Base-by-base conservation (phyloP, 2,888 invertebrate genomes). In the Ochropacha duplaris region DNA sequence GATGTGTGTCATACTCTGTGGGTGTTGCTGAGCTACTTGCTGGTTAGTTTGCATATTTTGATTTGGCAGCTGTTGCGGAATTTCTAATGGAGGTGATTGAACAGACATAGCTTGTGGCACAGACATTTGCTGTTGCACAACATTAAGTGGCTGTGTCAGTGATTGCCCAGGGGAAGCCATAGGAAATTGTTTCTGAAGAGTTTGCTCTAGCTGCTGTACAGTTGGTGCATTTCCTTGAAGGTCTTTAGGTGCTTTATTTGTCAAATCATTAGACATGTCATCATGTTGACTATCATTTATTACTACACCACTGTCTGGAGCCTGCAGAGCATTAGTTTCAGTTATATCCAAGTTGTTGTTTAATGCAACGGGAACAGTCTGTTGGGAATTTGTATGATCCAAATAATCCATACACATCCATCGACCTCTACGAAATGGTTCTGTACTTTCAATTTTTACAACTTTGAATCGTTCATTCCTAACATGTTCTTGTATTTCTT, bases 391-490 rank as follows among this genome's bases (percentile, higher is more conserved):
- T 54, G 96, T 96, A 77, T 97, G 97, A 92, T 98, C 98, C 76
- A 97, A 93, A 87, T 97, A 98, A 88, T 98, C 98, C 96, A 97
- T 97, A 87, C 98, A 98, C 87, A 96, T 96, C 98, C 98, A 98
- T 71, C 98, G 94, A 26, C 98, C 98, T 59, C 98, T 94, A 72
- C 96, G 96, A 82, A 98, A 98, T 19, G 98, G 98, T 88, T 98
- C 97, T n/a, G 97, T 97, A 74, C 97, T 98, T 90, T 98, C 98
- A 73, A 98, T 98, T 94, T 98, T 98, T 44, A 98, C 98, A 74
- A 98, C 98, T 94, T 97, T 97, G 89, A 98, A 98, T 66, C 98
- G 94, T 87, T 96, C 96, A 87, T 96, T 96, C 74, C 96, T 94
- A 83, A 95, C 95, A 84, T 95, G 95, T 78, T 95, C 94, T 84